phyloP scores from a whole-genome alignment of 2,113 vertebrate genomes.

The Oriolus oriolus region DNA sequence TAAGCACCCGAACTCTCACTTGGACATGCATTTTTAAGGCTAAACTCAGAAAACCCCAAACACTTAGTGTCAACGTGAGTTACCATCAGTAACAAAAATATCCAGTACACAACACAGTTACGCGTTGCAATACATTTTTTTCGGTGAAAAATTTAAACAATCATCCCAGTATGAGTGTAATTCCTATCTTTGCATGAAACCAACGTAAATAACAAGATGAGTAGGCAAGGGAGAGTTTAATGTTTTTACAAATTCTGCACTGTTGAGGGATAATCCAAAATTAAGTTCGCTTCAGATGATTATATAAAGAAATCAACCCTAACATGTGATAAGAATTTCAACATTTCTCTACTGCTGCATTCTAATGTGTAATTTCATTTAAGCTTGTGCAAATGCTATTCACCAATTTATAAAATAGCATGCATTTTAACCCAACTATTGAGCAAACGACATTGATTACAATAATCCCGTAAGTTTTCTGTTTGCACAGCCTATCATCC shows the following conservation, averaged over 20 bases:
- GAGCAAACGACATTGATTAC: neutral
- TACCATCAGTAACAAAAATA: neutral
- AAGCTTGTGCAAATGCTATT: neutral
- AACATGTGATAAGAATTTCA: neutral
- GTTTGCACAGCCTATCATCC: neutral
- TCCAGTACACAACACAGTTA: neutral
- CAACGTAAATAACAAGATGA: neutral
- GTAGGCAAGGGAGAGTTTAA: neutral
- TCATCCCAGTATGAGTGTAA: neutral
- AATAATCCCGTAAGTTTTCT: neutral
- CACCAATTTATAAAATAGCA: neutral
- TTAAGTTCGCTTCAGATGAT: neutral
- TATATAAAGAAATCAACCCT: neutral
- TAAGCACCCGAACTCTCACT: neutral
- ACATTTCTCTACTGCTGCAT: neutral
- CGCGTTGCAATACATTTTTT: neutral
- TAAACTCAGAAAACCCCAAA: neutral
- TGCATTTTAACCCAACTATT: neutral
- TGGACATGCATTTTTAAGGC: neutral
- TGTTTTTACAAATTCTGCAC: neutral
- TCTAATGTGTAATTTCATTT: neutral
- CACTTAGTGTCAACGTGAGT: rapidly evolving
- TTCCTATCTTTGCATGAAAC: neutral
- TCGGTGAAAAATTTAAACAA: neutral
- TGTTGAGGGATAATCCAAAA: neutral